A percentile compares a stretch with the other conserved stretches of the same genome.
Conservation (phyloP, 2,113 vertebrate genomes). For the Ardeotis arabs region DNA sequence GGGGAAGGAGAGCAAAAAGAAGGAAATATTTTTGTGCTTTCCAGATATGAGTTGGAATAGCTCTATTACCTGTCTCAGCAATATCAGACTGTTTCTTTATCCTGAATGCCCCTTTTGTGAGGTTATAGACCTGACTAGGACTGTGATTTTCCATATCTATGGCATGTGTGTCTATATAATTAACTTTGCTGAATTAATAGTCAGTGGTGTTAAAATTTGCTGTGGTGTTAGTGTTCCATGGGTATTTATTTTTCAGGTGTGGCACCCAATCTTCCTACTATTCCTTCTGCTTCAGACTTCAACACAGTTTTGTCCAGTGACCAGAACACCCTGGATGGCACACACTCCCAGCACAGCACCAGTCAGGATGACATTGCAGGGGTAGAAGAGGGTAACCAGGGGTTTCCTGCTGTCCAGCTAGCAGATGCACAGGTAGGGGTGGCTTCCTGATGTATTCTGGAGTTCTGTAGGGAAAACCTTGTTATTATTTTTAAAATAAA, state of each 20-base stretch:
- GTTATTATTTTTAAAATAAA: background rate
- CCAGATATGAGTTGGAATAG: background rate
- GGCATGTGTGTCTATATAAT: background rate
- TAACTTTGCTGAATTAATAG: background rate
- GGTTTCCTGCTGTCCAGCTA: slow-evolving; percentile 93
- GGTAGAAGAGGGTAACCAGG: slow-evolving; percentile 91
- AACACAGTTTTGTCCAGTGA: slow-evolving; percentile 95
- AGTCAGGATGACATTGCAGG: slow-evolving; percentile 94
- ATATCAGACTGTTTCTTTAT: background rate
- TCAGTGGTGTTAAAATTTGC: background rate
- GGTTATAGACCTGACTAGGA: background rate
- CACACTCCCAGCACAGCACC: slow-evolving; percentile 94
- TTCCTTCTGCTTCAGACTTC: slow-evolving; percentile 96
- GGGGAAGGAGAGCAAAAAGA: background rate
- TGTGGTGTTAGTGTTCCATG: slow-evolving; percentile 49
- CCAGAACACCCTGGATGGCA: slow-evolving; percentile 96
- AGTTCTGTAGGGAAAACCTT: background rate
- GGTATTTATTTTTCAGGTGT: slow-evolving; percentile 77
- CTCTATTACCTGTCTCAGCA: background rate
- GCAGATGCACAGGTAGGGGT: slow-evolving; percentile 93
- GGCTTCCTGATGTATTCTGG: background rate
- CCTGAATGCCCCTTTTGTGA: background rate
- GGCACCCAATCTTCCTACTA: slow-evolving; percentile 91
- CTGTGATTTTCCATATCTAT: background rate
- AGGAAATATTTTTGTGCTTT: background rate